These are phyloP conservation scores for Eulemur macaco DNA, from an alignment of 2,113 vertebrate species.

Conservation along the genomic window DNA sequence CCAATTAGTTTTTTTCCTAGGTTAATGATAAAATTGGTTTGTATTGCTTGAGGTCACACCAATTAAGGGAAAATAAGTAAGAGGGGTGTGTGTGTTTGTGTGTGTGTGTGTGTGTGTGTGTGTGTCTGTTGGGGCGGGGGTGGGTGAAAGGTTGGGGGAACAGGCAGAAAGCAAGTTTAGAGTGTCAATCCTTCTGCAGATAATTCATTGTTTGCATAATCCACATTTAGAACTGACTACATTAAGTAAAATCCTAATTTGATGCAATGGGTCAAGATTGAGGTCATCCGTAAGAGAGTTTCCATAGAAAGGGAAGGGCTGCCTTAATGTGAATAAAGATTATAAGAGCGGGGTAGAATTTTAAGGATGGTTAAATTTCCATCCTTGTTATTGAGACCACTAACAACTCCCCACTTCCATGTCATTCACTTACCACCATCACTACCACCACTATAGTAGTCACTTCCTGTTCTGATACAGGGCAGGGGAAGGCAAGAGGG, in stretches of 20 bases:
- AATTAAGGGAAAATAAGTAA: slow-evolving; percentile 38
- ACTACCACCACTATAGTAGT: background rate
- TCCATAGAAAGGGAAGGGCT: background rate
- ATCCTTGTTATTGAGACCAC: background rate
- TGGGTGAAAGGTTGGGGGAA: background rate
- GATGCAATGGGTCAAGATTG: background rate
- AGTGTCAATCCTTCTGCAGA: slow-evolving; percentile 26
- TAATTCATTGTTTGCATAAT: background rate
- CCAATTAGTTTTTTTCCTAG: slow-evolving; percentile 30
- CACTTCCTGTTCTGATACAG: background rate
- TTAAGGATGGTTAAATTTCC: background rate
- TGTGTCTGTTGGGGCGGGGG: background rate
- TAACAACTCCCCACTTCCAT: background rate
- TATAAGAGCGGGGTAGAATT: background rate
- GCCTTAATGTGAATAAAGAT: background rate
- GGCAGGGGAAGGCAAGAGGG: background rate
- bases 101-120: background rate
- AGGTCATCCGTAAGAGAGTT: background rate
- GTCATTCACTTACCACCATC: background rate
- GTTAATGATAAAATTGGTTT: slow-evolving; percentile 56
- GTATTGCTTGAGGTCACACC: slow-evolving; percentile 34
- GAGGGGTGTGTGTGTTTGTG: background rate
- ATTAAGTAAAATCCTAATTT: slow-evolving; percentile 29
- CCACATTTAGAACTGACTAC: background rate
- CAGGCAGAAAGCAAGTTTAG: background rate